A percentile compares a stretch with the other conserved stretches of the same genome.
phyloP scores from a whole-genome alignment of 2,113 vertebrate species.

The Elgaria multicarinata region DNA sequence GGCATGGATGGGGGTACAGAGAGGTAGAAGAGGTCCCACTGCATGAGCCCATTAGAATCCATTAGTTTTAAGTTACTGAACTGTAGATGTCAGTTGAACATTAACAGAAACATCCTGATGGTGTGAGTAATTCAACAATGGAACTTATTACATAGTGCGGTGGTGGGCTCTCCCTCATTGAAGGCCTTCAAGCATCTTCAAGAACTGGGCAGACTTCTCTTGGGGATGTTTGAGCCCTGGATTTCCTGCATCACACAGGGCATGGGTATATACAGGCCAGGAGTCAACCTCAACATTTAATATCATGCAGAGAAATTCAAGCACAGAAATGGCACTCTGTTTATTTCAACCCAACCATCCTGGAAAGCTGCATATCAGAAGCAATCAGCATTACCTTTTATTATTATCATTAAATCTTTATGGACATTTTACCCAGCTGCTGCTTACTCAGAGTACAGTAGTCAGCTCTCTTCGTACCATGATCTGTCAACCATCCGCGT shows the following conservation, averaged over 20 bases:
- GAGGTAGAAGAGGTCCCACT: too few relatives aligned
- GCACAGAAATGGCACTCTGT: not conserved
- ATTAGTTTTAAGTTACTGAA: too few relatives aligned
- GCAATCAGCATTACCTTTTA: not conserved
- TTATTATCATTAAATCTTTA: constrained; percentile 18
- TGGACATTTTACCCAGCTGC: constrained; percentile 29
- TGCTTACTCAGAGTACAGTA: constrained; percentile 3
- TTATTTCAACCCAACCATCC: not conserved
- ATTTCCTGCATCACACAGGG: not conserved
- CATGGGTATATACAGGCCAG: not conserved
- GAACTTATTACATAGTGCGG: not conserved
- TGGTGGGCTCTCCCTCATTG: not conserved
- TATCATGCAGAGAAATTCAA: not conserved
- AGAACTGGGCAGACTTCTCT: not conserved
- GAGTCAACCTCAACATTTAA: not conserved
- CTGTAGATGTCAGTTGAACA: not conserved
- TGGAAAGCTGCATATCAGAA: not conserved
- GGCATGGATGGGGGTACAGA: too few relatives aligned
- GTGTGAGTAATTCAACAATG: not conserved
- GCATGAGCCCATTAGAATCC: too few relatives aligned
- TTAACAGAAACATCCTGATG: not conserved
- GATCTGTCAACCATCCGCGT: constrained; percentile 2
- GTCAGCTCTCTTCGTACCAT: constrained; percentile 6
- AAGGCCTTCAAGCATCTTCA: not conserved
- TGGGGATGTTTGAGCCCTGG: not conserved